Base-by-base conservation (phyloP, 2,113 vertebrate species). In the Orcinus orca region DNA sequence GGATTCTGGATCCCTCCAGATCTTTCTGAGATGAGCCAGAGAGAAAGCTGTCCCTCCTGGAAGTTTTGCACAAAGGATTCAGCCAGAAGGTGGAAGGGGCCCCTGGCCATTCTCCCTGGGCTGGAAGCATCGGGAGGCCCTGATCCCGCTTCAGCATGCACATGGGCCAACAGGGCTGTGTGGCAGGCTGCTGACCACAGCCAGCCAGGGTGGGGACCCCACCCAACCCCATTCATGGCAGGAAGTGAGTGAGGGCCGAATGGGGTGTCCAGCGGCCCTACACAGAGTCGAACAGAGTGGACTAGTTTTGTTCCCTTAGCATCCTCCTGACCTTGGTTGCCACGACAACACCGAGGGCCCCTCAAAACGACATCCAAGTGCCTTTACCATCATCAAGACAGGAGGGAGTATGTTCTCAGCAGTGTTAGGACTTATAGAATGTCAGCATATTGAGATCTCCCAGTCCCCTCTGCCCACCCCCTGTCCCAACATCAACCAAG, bases 321-420 rank as follows among this genome's bases (percentile, higher is more conserved):
- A 36, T 25, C 70, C 23, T 8, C 88, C 93, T 81, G 71, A 86
- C 65, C 86, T 68, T 63, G 41, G 83, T 88, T 90, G 85, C 93
- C 65, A 77, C 90, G 71, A 80, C 88, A 88, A 82, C 81, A n/a
- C 88, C 0, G 20, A 91, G 65, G 74, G 81, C 73, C 95, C 89
- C 82, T 67, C 86, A 47, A 93, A 67, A 84, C 0, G 36, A 93
- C 83, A 97, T 97, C 96, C 93, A 97, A 98, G 97, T 98, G 97
- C 97, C 97, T 98, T 98, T 82, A 97, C 95, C 82, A 23, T 83
- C 89, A 79, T 82, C 70, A 8, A 67, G 84, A 82, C 2, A 5
- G 47, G 85, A 70, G 53, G 76, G 67, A 67, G 60, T 2, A 1
- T n/a, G 1, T 55, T 81, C n/a, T 68, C 1, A 0, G 86, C 63